Percentiles rank a stretch among this genome's conserved stretches.
These are phyloP conservation scores for Plodia interpunctella DNA, from an alignment of 1,140 invertebrate species.

Conservation along the genomic window DNA sequence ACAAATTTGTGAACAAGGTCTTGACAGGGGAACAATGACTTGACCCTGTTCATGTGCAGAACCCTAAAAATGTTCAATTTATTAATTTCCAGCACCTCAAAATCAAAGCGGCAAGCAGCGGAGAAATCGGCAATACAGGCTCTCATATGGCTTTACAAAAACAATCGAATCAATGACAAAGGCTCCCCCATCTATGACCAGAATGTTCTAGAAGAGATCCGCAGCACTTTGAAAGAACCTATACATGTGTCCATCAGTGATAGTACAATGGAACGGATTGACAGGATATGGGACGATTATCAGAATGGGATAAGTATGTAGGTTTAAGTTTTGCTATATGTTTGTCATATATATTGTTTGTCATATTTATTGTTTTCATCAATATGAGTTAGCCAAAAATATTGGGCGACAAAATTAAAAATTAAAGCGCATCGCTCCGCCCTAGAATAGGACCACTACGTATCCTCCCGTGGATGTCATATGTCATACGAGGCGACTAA, in stretches of 20 bases:
- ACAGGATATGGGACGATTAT: slow-evolving; percentile 55
- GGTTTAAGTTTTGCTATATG: slow-evolving; percentile 1
- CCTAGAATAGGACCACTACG: too few species aligned
- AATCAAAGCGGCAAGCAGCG: slow-evolving; percentile 60
- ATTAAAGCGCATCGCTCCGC: too few species aligned
- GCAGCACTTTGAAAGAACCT: slow-evolving; percentile 35
- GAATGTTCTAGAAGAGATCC: slow-evolving; percentile 40
- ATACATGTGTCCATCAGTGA: slow-evolving; percentile 40
- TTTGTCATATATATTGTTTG: too few species aligned
- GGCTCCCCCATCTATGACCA: slow-evolving; percentile 50
- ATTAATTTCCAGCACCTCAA: slow-evolving; percentile 46
- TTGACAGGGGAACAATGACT: too few species aligned
- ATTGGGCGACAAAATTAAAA: too few species aligned
- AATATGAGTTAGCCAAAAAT: too few species aligned
- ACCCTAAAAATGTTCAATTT: too few species aligned
- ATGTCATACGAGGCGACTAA: too few species aligned
- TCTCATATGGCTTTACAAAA: slow-evolving; percentile 52
- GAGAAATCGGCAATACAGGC: slow-evolving; percentile 57
- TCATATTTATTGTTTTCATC: too few species aligned
- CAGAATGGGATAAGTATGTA: slow-evolving; percentile 57
- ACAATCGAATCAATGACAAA: slow-evolving; percentile 45
- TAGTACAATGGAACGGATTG: slow-evolving; percentile 39
- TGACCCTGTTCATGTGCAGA: too few species aligned
- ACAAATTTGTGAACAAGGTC: too few species aligned
- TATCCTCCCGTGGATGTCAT: too few species aligned